Percentiles rank a stretch among this genome's conserved stretches.
Conservation (phyloP, 2,797 vertebrate species). For the Intellagama lesueurii region DNA sequence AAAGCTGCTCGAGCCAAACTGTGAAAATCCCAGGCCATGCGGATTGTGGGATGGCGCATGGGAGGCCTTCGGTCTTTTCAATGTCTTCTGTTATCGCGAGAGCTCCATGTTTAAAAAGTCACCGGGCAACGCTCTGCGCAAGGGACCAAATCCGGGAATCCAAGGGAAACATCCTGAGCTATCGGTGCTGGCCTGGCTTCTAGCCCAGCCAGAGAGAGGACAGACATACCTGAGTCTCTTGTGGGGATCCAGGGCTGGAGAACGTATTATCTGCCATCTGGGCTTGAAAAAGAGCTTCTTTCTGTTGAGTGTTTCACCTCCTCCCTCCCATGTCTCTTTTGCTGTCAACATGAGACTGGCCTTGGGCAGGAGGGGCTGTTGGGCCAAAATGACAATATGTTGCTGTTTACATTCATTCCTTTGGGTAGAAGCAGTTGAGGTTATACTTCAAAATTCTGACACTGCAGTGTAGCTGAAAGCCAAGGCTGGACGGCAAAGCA, state of each 20-base stretch:
- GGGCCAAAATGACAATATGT: slow-evolving; percentile 48
- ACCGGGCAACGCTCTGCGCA: slow-evolving; percentile 43
- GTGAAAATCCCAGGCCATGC: slow-evolving; percentile 67
- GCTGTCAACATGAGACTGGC: slow-evolving; percentile 52
- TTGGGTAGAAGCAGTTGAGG: slow-evolving; percentile 55
- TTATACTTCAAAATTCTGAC: slow-evolving; percentile 63
- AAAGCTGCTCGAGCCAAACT: slow-evolving; percentile 77
- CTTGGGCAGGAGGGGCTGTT: slow-evolving; percentile 62
- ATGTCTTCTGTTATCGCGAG: slow-evolving; percentile 55
- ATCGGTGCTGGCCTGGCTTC: slow-evolving; percentile 30
- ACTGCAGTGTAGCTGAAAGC: slow-evolving; percentile 27
- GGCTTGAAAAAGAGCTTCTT: slow-evolving; percentile 63
- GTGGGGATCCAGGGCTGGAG: slow-evolving; percentile 36
- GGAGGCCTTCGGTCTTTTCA: slow-evolving; percentile 55
- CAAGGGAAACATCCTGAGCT: slow-evolving; percentile 28
- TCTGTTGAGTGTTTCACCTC: slow-evolving; percentile 55
- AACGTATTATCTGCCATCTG: slow-evolving; percentile 64
- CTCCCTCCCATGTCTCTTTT: slow-evolving; percentile 58
- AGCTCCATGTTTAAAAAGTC: slow-evolving; percentile 18
- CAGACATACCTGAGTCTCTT: slow-evolving; percentile 32
- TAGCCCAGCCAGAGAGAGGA: slow-evolving; percentile 42
- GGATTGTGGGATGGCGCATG: slow-evolving; percentile 46
- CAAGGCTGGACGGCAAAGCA: slow-evolving; percentile 55
- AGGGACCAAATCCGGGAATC: slow-evolving; percentile 33
- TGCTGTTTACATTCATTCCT: slow-evolving; percentile 67